Percentiles rank a stretch among this genome's conserved stretches.
These are phyloP conservation scores for Aplodontia rufa DNA, from an alignment of 2,113 vertebrate genomes.

Conservation along the genomic window DNA sequence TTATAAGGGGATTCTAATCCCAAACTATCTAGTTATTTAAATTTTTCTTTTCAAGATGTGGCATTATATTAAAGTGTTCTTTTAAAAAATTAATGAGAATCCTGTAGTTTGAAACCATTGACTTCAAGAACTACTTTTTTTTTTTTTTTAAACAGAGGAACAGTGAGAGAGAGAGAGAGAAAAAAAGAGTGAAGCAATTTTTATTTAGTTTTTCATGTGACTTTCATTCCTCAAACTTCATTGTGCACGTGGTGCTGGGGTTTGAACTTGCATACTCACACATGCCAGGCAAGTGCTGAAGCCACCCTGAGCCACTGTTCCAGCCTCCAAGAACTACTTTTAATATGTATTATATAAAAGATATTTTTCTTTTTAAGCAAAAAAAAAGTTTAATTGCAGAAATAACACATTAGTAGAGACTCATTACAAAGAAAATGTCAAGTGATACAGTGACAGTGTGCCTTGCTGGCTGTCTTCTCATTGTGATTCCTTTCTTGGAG, in stretches of 20 bases:
- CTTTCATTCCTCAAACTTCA: too few species aligned
- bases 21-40: conserved; percentile 41
- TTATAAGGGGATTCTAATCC: conserved; percentile 20
- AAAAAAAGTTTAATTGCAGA: conserved; percentile 7
- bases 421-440: conserved; percentile 8
- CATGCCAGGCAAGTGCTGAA: too few species aligned
- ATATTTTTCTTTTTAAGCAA: neutral
- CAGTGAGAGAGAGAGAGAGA: too few species aligned
- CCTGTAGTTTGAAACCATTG: neutral
- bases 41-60: conserved; percentile 7
- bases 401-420: neutral
- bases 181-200: too few species aligned
- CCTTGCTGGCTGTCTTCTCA: neutral
- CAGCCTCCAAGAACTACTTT: conserved; percentile 16
- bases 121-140: conserved; percentile 20
- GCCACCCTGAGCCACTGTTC: too few species aligned
- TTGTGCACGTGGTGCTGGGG: too few species aligned
- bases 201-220: too few species aligned
- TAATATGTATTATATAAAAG: neutral
- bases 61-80: conserved; percentile 10
- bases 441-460: neutral
- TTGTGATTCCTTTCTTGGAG: neutral
- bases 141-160: neutral
- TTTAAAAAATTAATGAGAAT: conserved; percentile 50
- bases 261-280: too few species aligned